phyloP scores from a whole-genome alignment of 2,888 invertebrate species.

The Drosophila pseudotakahashii region DNA sequence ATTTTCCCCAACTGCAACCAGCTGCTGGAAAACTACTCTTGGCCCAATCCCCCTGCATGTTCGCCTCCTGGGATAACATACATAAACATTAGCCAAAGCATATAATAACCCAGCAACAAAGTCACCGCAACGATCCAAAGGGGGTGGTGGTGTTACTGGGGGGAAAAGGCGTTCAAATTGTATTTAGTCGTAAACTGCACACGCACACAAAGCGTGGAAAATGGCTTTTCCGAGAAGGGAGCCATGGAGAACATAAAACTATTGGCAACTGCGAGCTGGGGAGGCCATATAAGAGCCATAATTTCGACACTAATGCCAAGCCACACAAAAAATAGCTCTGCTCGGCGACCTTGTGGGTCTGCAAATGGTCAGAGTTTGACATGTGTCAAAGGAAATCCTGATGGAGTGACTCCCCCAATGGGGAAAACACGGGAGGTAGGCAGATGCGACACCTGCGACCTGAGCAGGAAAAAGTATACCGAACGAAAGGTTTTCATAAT shows the following conservation, averaged over 20 bases:
- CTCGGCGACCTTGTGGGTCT: conserved; percentile 38
- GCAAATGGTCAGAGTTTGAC: conserved; percentile 59
- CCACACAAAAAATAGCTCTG: conserved; percentile 44
- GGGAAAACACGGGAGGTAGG: background rate
- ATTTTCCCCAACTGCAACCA: conserved; percentile 1
- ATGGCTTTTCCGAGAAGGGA: conserved; percentile 7
- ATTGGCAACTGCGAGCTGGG: conserved; percentile 50
- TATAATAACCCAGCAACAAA: conserved; percentile 39
- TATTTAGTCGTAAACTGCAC: conserved; percentile 68
- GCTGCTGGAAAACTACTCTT: background rate
- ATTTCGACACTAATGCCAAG: conserved; percentile 64
- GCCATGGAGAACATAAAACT: conserved; percentile 61
- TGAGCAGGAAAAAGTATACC: background rate
- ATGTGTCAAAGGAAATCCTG: conserved; percentile 54
- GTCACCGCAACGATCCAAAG: conserved; percentile 17
- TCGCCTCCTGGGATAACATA: conserved; percentile 33
- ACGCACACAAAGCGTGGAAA: conserved; percentile 25
- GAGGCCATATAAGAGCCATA: conserved; percentile 50
- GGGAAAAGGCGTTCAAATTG: conserved; percentile 50
- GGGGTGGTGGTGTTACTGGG: background rate
- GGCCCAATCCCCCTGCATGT: background rate
- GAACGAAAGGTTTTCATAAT: background rate
- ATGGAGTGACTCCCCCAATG: conserved; percentile 27
- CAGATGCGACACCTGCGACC: conserved; percentile 26
- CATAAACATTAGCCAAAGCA: conserved; percentile 43